Evolutionary conservation across 2,888 invertebrate genomes (phyloP), one percentile per base, ranked within the genome.

Genomic region (Synergus laeviventris): DNA sequence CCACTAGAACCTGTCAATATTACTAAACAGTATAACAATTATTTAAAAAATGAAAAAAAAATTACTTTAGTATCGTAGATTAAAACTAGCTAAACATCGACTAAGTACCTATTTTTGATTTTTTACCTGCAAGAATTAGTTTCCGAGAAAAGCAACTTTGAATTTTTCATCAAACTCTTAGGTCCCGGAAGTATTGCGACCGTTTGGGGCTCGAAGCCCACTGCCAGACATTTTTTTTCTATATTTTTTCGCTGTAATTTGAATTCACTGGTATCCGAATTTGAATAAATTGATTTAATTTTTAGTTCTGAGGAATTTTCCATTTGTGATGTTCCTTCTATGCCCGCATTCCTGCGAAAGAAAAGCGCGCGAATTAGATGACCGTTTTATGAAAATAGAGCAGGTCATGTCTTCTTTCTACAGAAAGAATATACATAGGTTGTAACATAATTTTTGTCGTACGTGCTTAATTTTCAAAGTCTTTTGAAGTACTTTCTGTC

Each of bases 131-230:
- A 2, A 9, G 11, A 12, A 11, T 18, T 59, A 24, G 56, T 59
- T 24, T 24, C 21, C 24, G 21, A 18, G 21, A 59, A 4, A 59
- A 21, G 5, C 21, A 59, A 24, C 21, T 59, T 59, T 59, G 56
- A 59, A 24, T 21, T 59, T 59, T 59, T 24, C 56, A 12, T 59
- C 56, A 59, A 24, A 59, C 12, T 24, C 12, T 59, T 18, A 24
- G 56, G 56, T 12, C 11, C 21, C 56, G 56, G 24, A 59, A 59
- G 56, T 4, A 24, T 12, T 59, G 4, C 38, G 11, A 38, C 38
- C 12, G 62, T 62, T 16, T 38, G 38, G 18, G 62, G 62, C 18
- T 62, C 62, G 18, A 36, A n/a, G n/a, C 62, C n/a, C 62, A 59
- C 49, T 9, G 49, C 12, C 2, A 36, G 24, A 31, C 16, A 16